Evolutionary conservation across 2,888 invertebrate genomes (phyloP).

Genomic region (Heliothis peltigera): DNA sequence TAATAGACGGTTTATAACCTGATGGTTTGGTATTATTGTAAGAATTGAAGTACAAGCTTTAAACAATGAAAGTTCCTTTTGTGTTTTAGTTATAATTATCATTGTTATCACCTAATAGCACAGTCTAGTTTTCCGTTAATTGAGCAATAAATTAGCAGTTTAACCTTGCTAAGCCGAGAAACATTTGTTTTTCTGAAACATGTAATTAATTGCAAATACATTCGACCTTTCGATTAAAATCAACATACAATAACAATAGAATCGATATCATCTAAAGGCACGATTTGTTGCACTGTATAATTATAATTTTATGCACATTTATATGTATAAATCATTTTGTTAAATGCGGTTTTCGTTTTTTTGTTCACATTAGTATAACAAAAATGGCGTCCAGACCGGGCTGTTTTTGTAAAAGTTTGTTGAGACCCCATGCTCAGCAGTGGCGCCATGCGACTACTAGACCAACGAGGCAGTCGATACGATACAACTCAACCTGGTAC

Average conservation of each 20-base stretch:
- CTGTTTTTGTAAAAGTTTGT: too few relatives aligned
- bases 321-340: constrained; percentile 2
- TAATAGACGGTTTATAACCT: too few relatives aligned
- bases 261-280: constrained; percentile 51
- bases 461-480: too few relatives aligned
- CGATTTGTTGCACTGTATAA: constrained; percentile 46
- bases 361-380: neutral
- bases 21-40: too few relatives aligned
- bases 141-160: neutral
- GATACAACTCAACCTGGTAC: too few relatives aligned
- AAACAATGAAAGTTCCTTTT: too few relatives aligned
- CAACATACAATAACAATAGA: constrained; percentile 45
- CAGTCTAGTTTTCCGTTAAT: neutral
- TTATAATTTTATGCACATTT: constrained; percentile 12
- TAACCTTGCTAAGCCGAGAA: neutral
- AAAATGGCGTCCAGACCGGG: too few relatives aligned
- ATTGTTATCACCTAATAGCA: neutral
- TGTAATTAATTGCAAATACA: constrained; percentile 23
- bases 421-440: too few relatives aligned
- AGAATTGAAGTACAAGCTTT: too few relatives aligned
- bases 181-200: constrained; percentile 7
- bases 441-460: too few relatives aligned
- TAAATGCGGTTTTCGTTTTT: constrained; percentile 1
- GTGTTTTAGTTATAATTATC: neutral
- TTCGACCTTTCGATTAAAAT: constrained; percentile 28